These are phyloP conservation scores for Platygyra sinensis DNA, from an alignment of 64 coral and sea anemone species.

Conservation along the genomic window DNA sequence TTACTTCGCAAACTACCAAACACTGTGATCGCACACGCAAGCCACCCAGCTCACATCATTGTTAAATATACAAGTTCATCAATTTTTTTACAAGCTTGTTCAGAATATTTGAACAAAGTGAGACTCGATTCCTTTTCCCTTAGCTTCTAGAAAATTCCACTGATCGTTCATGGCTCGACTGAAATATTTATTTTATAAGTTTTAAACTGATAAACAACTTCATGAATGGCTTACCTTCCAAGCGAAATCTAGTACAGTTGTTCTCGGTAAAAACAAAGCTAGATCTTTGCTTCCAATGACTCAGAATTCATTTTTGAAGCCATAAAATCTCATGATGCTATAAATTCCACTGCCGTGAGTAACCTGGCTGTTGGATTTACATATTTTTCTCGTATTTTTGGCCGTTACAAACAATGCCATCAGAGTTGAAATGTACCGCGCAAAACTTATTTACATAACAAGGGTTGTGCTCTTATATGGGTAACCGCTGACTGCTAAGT, in stretches of 20 bases:
- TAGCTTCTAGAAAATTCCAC: not conserved
- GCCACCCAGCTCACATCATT: not conserved
- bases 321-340: not conserved
- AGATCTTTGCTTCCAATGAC: not conserved
- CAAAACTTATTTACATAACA: slow-evolving; percentile 50
- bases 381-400: slow-evolving; percentile 38
- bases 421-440: slow-evolving; percentile 36
- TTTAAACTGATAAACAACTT: slow-evolving; percentile 25
- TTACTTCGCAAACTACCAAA: not conserved
- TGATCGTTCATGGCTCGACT: not conserved
- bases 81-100: not conserved
- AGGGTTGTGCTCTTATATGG: slow-evolving; percentile 33
- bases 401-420: slow-evolving; percentile 39
- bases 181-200: slow-evolving; percentile 6
- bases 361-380: slow-evolving; percentile 3
- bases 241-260: not conserved
- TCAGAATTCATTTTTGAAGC: not conserved
- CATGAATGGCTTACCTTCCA: not conserved
- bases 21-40: not conserved
- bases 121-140: not conserved
- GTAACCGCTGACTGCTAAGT: not conserved
- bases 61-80: not conserved
- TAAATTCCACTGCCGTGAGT: slow-evolving; percentile 26
- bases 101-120: not conserved
- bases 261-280: not conserved